Evolutionary conservation across 1,140 invertebrate species (phyloP), one percentile per base, ranked within the genome.

Genomic region (Caenorhabditis remanei): DNA sequence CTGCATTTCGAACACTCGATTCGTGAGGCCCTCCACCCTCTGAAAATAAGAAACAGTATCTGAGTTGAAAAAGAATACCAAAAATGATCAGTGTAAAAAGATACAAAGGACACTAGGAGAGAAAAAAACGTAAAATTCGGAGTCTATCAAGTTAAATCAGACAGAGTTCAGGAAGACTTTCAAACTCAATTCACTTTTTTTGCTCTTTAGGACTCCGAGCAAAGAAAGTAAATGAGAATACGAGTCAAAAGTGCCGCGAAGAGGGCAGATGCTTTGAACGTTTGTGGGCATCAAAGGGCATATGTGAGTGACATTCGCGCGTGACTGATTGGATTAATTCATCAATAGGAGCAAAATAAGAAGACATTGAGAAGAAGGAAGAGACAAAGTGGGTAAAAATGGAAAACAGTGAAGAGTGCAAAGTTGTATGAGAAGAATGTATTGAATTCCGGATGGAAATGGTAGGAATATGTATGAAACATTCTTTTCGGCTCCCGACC

Each of bases 251-350:
- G 61, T 63, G 61, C 61, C 61, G 24, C 32, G 50, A 21, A 11
- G 61, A 50, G 46, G 71, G 43, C 71, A 79, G 71, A 79, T 79
- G 71, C 71, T 79, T 21, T 79, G 71, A 79, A 79, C 71, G 71
- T 41, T 79, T 46, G 41, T 46, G 67, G 50, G 43, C 71, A 79
- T 79, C 71, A 79, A 79, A 79, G 71, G 71, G 71, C 71, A 50
- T 79, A 2, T 79, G 71, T n/a, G 71, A 79, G 71, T 79, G 71
- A 79, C 71, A 79, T 79, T 79, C 46, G 46, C 71, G 71, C 71
- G 71, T 79, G 71, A 79, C 71, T 79, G 71, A 79, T 79, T 79
- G 71, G 71, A 79, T 79, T 79, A 79, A 79, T 79, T 79, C 71
- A 79, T 79, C 71, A 79, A 79, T 79, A 79, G 71, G 46, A 79